Evolutionary conservation across 2,113 vertebrate genomes (phyloP), one percentile per base, ranked within the genome.

Genomic region (Numida meleagris): DNA sequence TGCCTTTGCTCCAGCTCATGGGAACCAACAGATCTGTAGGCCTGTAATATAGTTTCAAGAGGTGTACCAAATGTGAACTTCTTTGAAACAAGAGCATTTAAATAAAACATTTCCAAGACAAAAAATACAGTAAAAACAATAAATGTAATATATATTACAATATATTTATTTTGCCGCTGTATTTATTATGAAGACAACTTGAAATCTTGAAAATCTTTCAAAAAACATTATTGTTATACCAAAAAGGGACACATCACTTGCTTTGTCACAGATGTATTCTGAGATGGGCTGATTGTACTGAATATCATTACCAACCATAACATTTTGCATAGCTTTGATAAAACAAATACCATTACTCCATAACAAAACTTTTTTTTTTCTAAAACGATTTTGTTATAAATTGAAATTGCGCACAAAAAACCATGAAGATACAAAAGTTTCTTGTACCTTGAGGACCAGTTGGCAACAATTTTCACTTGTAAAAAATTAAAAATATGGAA

Each of bases 121-220:
- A 89, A 89, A 86, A 73, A 3, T 42, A 36, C 46, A 33, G 70
- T 25, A 23, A 87, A 86, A 94, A 75, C 7, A 38, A 34, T 13
- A 88, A 93, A 46, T 6, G 18, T 46, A 46, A 20, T 46, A 46
- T 46, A 20, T 46, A 46, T 79, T 68, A 21, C 57, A 81, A 66
- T 13, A 31, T 84, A 96, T 93, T 66, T 78, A 74, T 45, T 72
- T 88, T 95, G 46, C 55, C 75, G 48, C 53, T 92, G 27, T n/a
- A 78, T 71, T 70, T 82, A 82, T 42, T 67, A 27, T 20, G 42
- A 25, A 91, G 70, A 91, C 68, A 67, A 71, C 72, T 42, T 27
- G 83, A 25, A 93, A 93, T 82, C 9, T 71, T 78, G 9, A 91
- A 95, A 93, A 23, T 65, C 29, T 91, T 95, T 88, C n/a, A 83